Percentiles rank a stretch among this genome's conserved stretches.
These are phyloP conservation scores for Nomia melanderi DNA, from an alignment of 1,140 invertebrate species.

Conservation along the genomic window DNA sequence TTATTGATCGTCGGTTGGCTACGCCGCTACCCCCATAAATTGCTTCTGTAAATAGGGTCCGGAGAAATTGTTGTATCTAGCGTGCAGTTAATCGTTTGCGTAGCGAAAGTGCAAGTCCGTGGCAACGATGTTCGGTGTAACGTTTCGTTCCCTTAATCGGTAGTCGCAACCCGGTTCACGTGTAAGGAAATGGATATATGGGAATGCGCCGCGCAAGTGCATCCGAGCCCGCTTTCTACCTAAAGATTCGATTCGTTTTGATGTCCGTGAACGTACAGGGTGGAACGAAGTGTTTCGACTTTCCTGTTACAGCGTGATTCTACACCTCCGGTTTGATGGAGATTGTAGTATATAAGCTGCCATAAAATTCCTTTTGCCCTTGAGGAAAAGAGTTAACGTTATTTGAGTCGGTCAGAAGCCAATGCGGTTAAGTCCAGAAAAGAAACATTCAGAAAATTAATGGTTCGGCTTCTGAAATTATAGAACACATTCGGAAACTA, in stretches of 20 bases:
- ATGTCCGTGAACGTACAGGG: too few relatives aligned
- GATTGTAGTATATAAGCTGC: too few relatives aligned
- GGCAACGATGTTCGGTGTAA: constrained; percentile 20
- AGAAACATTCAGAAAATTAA: too few relatives aligned
- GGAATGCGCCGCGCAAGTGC: constrained; percentile 4
- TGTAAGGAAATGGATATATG: constrained; percentile 1
- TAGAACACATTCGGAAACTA: too few relatives aligned
- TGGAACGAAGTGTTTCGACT: background rate
- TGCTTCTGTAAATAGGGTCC: constrained; percentile 37
- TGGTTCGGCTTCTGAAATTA: too few relatives aligned
- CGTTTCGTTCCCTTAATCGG: constrained; percentile 41
- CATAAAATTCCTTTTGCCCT: too few relatives aligned
- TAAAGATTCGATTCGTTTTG: background rate
- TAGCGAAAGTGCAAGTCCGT: constrained; percentile 38
- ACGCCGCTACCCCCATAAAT: constrained; percentile 34
- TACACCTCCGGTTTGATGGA: too few relatives aligned
- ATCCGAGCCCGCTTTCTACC: constrained; percentile 16
- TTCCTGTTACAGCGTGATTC: too few relatives aligned
- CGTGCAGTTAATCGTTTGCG: constrained; percentile 20
- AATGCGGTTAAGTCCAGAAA: too few relatives aligned
- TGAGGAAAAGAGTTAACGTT: too few relatives aligned
- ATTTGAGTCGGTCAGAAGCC: too few relatives aligned
- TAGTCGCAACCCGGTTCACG: constrained; percentile 11
- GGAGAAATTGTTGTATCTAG: constrained; percentile 46
- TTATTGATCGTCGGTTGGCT: constrained; percentile 28